These are phyloP conservation scores for Xiphorhynchus erythropygius DNA, from an alignment of 2,797 vertebrate species.

Conservation along the genomic window DNA sequence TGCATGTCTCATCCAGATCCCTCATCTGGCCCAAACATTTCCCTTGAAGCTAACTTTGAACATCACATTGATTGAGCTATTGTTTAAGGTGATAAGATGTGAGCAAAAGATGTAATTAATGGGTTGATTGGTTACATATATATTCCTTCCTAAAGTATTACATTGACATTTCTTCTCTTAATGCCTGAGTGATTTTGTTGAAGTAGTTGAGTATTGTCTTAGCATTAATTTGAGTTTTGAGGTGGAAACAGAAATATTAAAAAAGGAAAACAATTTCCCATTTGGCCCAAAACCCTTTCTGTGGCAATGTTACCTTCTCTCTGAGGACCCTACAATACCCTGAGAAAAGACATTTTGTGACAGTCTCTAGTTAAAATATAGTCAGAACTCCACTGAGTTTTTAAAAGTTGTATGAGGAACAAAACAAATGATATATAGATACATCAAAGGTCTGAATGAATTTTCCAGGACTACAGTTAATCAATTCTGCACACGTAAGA, in stretches of 20 bases:
- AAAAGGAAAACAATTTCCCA: neutral
- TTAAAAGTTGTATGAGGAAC: neutral
- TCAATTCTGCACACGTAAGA: neutral
- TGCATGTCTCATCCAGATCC: neutral
- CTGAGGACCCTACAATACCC: neutral
- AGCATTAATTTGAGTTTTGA: neutral
- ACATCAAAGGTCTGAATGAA: neutral
- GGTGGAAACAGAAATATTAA: neutral
- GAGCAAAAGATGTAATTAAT: constrained; percentile 26
- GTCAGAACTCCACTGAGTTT: neutral
- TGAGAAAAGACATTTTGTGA: neutral
- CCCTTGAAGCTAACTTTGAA: neutral
- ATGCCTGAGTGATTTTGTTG: neutral
- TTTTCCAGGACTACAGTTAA: neutral
- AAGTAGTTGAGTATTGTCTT: constrained; percentile 24
- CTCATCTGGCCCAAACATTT: neutral
- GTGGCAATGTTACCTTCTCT: neutral
- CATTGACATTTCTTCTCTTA: constrained; percentile 23
- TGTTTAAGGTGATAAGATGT: constrained; percentile 21
- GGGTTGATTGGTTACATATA: neutral
- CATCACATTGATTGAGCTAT: neutral
- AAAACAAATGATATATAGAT: neutral
- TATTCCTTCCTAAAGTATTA: constrained; percentile 21
- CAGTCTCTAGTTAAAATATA: neutral
- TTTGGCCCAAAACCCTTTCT: neutral